Evolutionary conservation across 1,140 invertebrate genomes (phyloP), one percentile per base, ranked within the genome.

Genomic region (Leptonema lineaticorne): DNA sequence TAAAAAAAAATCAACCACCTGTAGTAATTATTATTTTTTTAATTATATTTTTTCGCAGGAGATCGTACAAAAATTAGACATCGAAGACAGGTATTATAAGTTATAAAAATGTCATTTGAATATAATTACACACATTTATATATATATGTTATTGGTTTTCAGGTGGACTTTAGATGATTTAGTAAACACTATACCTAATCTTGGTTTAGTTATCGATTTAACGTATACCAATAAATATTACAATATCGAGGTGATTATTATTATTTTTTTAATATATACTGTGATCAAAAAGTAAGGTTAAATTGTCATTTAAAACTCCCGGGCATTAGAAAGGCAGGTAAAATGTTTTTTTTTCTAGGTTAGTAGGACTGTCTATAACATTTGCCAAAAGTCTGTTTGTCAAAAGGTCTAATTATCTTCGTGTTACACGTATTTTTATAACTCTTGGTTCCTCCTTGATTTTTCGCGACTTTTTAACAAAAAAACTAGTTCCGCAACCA

Each of bases 201-300:
- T 72, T 30, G 70, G 70, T 46, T 30, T 72, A 20, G 63, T 72
- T 1, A 72, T 72, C 6, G 70, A 72, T 59, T 58, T 72, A 24
- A 72, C 70, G 8, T 69, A 30, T 63, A 63, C 70, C 0, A 72
- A 50, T 1, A 69, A 63, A 58, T 72, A 72, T 56, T 72, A 72
- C 58, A 41, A 72, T 63, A 22, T 62, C 9, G 11, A 11, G 26
- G 70, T 71, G 57, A 63, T 50, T 63, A 22, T 33, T 11, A n/a
- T n/a, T n/a, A n/a, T n/a, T n/a, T n/a, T n/a, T n/a, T n/a, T n/a
- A n/a, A n/a, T n/a, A n/a, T n/a, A n/a, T n/a, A n/a, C n/a, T n/a
- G n/a, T n/a, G n/a, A n/a, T n/a, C n/a, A n/a, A n/a, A n/a, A n/a
- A n/a, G n/a, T n/a, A n/a, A n/a, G n/a, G n/a, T n/a, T n/a, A n/a